Evolutionary conservation across 2,113 vertebrate species (phyloP), one percentile per base, ranked within the genome.

Genomic region (Oryzias woworae): DNA sequence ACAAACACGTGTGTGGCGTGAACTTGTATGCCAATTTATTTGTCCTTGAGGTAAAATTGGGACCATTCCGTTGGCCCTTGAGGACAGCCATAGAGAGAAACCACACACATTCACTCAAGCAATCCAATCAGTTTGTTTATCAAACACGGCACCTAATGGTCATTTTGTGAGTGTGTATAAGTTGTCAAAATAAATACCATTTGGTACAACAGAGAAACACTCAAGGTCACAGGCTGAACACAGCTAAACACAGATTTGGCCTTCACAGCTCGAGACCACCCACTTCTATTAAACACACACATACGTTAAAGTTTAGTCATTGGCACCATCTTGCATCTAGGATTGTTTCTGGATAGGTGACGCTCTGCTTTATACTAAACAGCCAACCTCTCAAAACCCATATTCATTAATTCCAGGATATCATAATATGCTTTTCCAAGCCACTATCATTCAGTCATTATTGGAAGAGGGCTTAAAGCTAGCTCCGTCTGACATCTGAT

Each of bases 101-200:
- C 86, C 86, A 87, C 86, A 87, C 84, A 66, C 86, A 72, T 85
- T 86, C 84, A 81, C 77, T 71, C 82, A 82, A 84, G 84, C 89
- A 89, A 87, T 86, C 88, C 85, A 92, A 92, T 92, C 90, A 92
- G 88, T 88, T 86, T 92, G 89, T 92, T 92, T 92, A 91, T 91
- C 80, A 92, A 90, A 91, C 85, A 89, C 86, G 79, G 87, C 89
- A 89, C 87, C 89, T 90, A 90, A 92, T 91, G 87, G 91, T 84
- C 84, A 87, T 90, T 36, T 87, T 85, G 83, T 90, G 83, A 83
- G 87, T 89, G 89, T 90, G 88, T 89, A 85, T 86, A 82, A 88
- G 83, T 86, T 73, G 85, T 90, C 87, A 80, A 90, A 89, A 90
- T 89, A 90, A 90, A 89, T 88, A 89, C 78, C 78, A 66, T 77